Base-by-base conservation (phyloP, 64 coral and sea anemone species). In the Montipora foliosa region DNA sequence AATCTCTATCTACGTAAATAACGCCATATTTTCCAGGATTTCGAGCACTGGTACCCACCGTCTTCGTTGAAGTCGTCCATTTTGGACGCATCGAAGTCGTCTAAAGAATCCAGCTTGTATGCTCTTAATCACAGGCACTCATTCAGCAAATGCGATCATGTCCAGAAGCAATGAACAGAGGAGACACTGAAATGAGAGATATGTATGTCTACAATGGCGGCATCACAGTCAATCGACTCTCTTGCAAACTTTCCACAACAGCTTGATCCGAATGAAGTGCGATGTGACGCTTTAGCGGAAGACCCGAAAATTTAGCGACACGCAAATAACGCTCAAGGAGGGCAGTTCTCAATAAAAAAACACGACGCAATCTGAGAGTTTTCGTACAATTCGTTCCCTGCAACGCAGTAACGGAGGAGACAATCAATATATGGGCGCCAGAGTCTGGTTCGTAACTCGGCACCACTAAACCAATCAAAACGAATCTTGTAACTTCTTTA, bases 11-110 rank as follows among this genome's bases (percentile, higher is more conserved):
- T 72, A 47, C 66, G 51, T 45, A 71, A 86, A 50, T 20, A 85
- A 67, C 62, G 47, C 62, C 82, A 86, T 72, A 61, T 37, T 10
- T 45, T 67, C 82, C 19, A 64, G 24, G 21, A 37, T 64, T 82
- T 57, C 53, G 37, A 78, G 17, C 62, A 72, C 67, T 71, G 82
- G 8, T 51, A 83, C 82, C 66, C 46, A 86, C 82, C 82, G 71
- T 86, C 82, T 4, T 86, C 82, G 8, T 86, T 86, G 51, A 71
- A 86, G 19, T 86, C 82, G 66, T 86, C 82, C 82, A 86, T 86
- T 72, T 86, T 86, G 82, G 82, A 86, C 82, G 82, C 4, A 15
- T 86, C 82, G 64, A 86, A 86, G 9, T 86, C 82, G 64, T 86
- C 82, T 19, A 86, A 47, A 9, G 82, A 19, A 86, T 86, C 82